Percentiles rank a stretch among this genome's conserved stretches.
Evolutionary conservation across 2,888 invertebrate species (phyloP).

Genomic region (Lasioglossum pauxillum): DNA sequence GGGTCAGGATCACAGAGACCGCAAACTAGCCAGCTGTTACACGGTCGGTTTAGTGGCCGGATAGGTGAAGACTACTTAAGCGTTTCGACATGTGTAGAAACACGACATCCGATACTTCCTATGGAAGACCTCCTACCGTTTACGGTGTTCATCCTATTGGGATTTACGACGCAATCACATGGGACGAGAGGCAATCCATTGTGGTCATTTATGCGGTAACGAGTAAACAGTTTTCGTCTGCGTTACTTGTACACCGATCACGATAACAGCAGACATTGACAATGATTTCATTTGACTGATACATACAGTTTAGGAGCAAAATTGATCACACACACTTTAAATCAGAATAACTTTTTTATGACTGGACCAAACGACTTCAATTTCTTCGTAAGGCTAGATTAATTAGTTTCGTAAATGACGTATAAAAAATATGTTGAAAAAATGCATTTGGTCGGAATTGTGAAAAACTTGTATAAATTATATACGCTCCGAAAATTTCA

Average conservation of each 20-base stretch:
- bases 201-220: conserved; percentile 35
- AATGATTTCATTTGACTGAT: not conserved
- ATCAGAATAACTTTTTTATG: no score
- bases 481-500: no score
- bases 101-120: conserved; percentile 80
- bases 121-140: conserved; percentile 50
- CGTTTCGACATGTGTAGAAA: conserved; percentile 80
- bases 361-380: no score
- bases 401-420: no score
- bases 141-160: conserved; percentile 50
- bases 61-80: conserved; percentile 71
- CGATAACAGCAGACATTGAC: not conserved
- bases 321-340: no score
- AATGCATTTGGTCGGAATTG: no score
- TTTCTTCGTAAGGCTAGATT: no score
- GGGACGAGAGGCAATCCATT: conserved; percentile 16
- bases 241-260: not conserved
- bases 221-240: conserved; percentile 32
- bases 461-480: no score
- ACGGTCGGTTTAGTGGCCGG: conserved; percentile 58
- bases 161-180: conserved; percentile 40
- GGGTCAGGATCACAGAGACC: conserved; percentile 68
- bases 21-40: conserved; percentile 71
- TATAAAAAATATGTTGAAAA: no score
- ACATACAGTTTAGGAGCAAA: no score